A percentile compares a stretch with the other conserved stretches of the same genome.
Conservation (phyloP, 2,888 invertebrate species). For the Chymomyza fuscimana region DNA sequence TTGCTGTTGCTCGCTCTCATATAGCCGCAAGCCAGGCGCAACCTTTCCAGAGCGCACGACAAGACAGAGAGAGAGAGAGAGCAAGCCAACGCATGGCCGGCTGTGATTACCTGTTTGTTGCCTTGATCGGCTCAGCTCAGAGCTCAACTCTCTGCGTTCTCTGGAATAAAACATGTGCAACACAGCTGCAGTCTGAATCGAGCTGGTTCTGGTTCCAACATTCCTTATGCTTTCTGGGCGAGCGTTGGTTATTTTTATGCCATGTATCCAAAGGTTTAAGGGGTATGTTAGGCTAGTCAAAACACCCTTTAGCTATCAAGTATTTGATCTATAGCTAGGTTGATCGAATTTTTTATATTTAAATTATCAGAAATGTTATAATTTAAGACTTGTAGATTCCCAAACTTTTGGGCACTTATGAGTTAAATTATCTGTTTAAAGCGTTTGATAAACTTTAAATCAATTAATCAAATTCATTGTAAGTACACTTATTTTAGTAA, state of each 20-base stretch:
- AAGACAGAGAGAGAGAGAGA: slow-evolving; percentile 9
- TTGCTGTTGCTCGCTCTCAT: neutral
- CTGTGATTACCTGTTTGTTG: slow-evolving; percentile 43
- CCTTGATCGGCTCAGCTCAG: slow-evolving; percentile 8
- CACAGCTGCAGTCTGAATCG: slow-evolving; percentile 61
- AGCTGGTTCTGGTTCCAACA: slow-evolving; percentile 9
- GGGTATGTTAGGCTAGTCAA: too few species aligned
- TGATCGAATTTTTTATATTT: too few species aligned
- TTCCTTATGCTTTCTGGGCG: neutral
- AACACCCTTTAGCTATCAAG: too few species aligned
- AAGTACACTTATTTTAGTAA: too few species aligned
- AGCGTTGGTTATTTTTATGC: neutral
- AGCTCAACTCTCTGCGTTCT: slow-evolving; percentile 25
- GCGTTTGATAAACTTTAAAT: too few species aligned
- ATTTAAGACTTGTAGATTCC: too few species aligned
- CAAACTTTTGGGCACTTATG: too few species aligned
- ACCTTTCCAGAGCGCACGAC: slow-evolving; percentile 22
- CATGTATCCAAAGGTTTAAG: neutral
- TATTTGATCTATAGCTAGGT: too few species aligned
- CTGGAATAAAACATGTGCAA: slow-evolving; percentile 61
- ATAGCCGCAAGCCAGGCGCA: slow-evolving; percentile 44
- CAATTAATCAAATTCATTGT: too few species aligned
- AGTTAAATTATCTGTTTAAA: too few species aligned
- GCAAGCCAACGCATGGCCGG: slow-evolving; percentile 35
- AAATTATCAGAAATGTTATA: too few species aligned